These are phyloP conservation scores for Amblyteles armatorius DNA, from an alignment of 2,888 invertebrate species.

Conservation along the genomic window DNA sequence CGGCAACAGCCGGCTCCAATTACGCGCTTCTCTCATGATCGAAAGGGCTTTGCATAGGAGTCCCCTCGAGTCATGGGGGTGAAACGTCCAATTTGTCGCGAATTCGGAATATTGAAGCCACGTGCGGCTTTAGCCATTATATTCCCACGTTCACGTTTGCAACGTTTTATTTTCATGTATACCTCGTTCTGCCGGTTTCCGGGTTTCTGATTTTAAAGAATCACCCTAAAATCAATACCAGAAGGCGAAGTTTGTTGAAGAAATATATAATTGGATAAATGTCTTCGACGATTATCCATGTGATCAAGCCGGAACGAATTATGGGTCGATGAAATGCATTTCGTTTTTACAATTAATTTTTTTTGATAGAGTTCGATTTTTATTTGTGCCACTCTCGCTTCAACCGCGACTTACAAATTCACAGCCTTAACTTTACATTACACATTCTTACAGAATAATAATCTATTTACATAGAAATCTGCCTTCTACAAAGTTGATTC, in stretches of 20 bases:
- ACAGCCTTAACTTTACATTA: conserved; percentile 76
- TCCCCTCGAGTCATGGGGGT: conserved; percentile 8
- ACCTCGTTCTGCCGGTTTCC: conserved; percentile 31
- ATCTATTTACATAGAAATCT: conserved; percentile 64
- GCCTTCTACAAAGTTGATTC: conserved; percentile 58
- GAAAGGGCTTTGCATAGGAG: conserved; percentile 30
- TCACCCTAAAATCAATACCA: neutral
- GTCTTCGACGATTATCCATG: neutral
- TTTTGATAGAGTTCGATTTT: conserved; percentile 66
- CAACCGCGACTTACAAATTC: conserved; percentile 75
- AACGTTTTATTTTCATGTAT: conserved; percentile 3
- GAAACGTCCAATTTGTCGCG: conserved; percentile 56
- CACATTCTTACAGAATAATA: conserved; percentile 37
- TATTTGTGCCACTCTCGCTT: conserved; percentile 72
- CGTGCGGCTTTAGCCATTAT: conserved; percentile 29
- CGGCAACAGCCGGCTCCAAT: conserved; percentile 58
- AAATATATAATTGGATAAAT: neutral
- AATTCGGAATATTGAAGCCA: conserved; percentile 52
- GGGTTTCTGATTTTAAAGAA: neutral
- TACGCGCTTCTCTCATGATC: conserved; percentile 51
- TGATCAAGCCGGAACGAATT: neutral
- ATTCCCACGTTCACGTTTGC: neutral
- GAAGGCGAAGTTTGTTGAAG: neutral
- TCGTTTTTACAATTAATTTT: conserved; percentile 25
- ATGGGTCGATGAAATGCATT: neutral